Evolutionary conservation across 2,113 vertebrate species (phyloP), one percentile per base, ranked within the genome.

Genomic region (Anhinga anhinga): DNA sequence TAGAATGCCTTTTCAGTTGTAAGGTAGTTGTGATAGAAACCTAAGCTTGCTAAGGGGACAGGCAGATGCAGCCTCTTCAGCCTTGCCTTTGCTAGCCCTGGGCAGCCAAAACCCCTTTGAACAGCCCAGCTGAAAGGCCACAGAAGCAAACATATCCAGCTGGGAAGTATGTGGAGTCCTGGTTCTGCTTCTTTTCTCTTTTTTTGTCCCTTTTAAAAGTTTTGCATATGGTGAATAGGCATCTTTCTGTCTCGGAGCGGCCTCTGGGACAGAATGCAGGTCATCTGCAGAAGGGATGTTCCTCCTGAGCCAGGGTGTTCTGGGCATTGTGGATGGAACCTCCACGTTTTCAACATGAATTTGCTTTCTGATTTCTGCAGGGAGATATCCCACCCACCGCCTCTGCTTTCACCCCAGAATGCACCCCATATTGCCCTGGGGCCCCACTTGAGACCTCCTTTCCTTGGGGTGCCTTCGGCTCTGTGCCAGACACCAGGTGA

Each of bases 401-500:
- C 99, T 15, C 97, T 99, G 95, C 99, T 99, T 91, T 99, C 99
- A 3, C 99, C 99, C 53, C 99, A 99, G 95, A 99, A 98, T 4
- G 99, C 98, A 9, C 99, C 99, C 81, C 99, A 99, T 94, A 99
- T 99, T 59, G 98, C 99, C 69, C 98, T 99, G 97, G 99, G 99
- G 56, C 98, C 99, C 86, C 99, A 99, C 95, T 95, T 99, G 96
- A 98, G 99, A 97, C 99, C 99, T n/a, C 99, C 99, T 14, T 99
- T 99, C 95, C 97, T 99, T 36, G 99, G 99, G 97, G 98, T 99
- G 98, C 99, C 99, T 73, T 99, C 99, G 1, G 98, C 99, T n/a
- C 98, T 99, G 80, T 99, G 99, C 98, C 99, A 99, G 98, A 98
- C 98, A 5, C 99, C 99, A 97, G 99, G 99, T 99, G 97, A 99